These are phyloP conservation scores for Chelon labrosus DNA, from an alignment of 2,797 vertebrate genomes.

Conservation along the genomic window DNA sequence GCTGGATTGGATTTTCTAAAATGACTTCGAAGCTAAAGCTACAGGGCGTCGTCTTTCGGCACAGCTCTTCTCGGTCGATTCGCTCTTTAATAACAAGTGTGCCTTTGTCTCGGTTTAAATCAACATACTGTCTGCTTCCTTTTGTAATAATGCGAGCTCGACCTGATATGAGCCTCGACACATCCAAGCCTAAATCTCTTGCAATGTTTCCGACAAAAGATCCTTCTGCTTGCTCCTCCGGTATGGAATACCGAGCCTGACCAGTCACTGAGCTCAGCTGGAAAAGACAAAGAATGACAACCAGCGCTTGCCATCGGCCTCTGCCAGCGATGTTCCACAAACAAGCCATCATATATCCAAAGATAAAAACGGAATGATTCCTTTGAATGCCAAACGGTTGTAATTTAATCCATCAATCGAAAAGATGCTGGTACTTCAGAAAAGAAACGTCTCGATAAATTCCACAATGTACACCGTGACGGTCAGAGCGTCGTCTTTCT, in stretches of 20 bases:
- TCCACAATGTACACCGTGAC: not conserved
- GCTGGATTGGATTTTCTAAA: slow-evolving; percentile 80
- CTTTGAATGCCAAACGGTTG: rapidly evolving
- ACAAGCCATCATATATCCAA: slow-evolving; percentile 35
- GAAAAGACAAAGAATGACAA: slow-evolving; percentile 67
- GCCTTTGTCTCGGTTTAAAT: slow-evolving; percentile 81
- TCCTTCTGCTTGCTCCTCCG: slow-evolving; percentile 78
- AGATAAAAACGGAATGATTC: not conserved
- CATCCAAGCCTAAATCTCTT: slow-evolving; percentile 78
- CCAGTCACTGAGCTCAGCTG: slow-evolving; percentile 57
- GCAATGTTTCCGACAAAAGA: slow-evolving; percentile 80
- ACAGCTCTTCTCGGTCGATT: slow-evolving; percentile 81
- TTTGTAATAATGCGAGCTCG: slow-evolving; percentile 74
- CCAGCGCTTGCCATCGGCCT: slow-evolving; percentile 36
- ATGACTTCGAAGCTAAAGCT: slow-evolving; percentile 81
- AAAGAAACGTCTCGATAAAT: not conserved
- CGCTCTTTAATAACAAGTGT: slow-evolving; percentile 74
- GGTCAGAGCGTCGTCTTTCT: not conserved
- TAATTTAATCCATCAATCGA: not conserved
- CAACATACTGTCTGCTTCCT: slow-evolving; percentile 71
- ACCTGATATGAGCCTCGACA: slow-evolving; percentile 70
- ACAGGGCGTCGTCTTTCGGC: slow-evolving; percentile 78
- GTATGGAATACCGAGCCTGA: slow-evolving; percentile 76
- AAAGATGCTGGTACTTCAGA: rapidly evolving
- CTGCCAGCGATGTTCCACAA: slow-evolving; percentile 11